Percentiles rank a stretch among this genome's conserved stretches.
These are phyloP conservation scores for Diplazon laetatorius DNA, from an alignment of 2,888 invertebrate genomes.

Conservation along the genomic window DNA sequence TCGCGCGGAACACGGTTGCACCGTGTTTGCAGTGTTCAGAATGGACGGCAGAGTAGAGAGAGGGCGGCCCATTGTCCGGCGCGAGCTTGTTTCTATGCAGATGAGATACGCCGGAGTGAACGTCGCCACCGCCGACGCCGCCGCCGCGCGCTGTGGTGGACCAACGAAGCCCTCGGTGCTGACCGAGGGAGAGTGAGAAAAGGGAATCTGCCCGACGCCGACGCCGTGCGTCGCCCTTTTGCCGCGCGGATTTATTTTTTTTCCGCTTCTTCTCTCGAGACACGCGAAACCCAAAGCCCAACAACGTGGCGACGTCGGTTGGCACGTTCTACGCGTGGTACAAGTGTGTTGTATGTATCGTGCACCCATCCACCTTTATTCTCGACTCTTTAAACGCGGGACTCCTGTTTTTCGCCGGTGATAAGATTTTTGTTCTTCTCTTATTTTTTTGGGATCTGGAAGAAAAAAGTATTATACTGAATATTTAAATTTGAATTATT, in stretches of 20 bases:
- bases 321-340: neutral
- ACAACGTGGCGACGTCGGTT: slow-evolving; percentile 8
- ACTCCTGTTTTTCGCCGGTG: slow-evolving; percentile 40
- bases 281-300: slow-evolving; percentile 52
- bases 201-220: slow-evolving; percentile 15
- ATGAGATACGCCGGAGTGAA: slow-evolving; percentile 77
- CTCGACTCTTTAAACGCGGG: slow-evolving; percentile 54
- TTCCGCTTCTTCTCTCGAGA: slow-evolving; percentile 44
- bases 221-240: slow-evolving; percentile 55
- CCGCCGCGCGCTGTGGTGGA: slow-evolving; percentile 63
- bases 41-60: slow-evolving; percentile 71
- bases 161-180: slow-evolving; percentile 25
- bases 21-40: slow-evolving; percentile 79
- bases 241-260: slow-evolving; percentile 31
- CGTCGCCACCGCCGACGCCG: slow-evolving; percentile 64
- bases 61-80: slow-evolving; percentile 78
- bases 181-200: slow-evolving; percentile 16
- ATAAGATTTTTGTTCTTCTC: too few species aligned
- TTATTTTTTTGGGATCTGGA: too few species aligned
- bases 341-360: slow-evolving; percentile 16
- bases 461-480: too few species aligned
- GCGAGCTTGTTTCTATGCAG: slow-evolving; percentile 81
- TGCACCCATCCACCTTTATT: slow-evolving; percentile 38
- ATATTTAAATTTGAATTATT: too few species aligned
- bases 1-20: slow-evolving; percentile 74